Evolutionary conservation across 2,888 invertebrate species (phyloP).

Genomic region (Anarsia innoxiella): DNA sequence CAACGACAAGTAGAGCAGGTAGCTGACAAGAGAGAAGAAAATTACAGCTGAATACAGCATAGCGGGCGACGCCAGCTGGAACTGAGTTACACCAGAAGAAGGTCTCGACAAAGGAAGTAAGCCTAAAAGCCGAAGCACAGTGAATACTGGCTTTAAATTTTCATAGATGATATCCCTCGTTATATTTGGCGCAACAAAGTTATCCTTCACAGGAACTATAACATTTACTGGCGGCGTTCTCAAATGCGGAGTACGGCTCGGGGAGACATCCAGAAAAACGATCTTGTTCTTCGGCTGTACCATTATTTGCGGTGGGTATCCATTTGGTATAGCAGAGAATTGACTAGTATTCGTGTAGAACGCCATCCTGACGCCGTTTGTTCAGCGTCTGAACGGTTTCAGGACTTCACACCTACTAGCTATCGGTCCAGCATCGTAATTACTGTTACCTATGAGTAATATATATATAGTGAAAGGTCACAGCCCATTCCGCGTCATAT

Average conservation of each 20-base stretch:
- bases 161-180: constrained; percentile 60
- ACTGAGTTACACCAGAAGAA: constrained; percentile 62
- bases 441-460: background rate
- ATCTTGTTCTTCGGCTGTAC: constrained; percentile 49
- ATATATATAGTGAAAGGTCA: constrained; percentile 23
- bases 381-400: too few relatives aligned
- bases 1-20: constrained; percentile 77
- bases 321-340: constrained; percentile 47
- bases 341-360: constrained; percentile 41
- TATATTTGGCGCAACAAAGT: constrained; percentile 43
- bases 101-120: constrained; percentile 76
- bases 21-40: constrained; percentile 65
- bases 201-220: constrained; percentile 47
- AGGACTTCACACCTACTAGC: background rate
- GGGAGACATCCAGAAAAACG: constrained; percentile 59
- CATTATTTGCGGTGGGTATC: constrained; percentile 41
- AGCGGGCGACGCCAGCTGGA: constrained; percentile 65
- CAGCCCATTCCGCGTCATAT: constrained; percentile 39
- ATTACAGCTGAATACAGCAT: constrained; percentile 76
- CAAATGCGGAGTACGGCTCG: constrained; percentile 41
- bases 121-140: constrained; percentile 70
- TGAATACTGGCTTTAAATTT: constrained; percentile 64
- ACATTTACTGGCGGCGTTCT: constrained; percentile 41
- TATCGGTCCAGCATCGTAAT: background rate
- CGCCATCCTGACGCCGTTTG: constrained; percentile 35